Evolutionary conservation across 2,888 invertebrate species (phyloP), one percentile per base, ranked within the genome.

Genomic region (Philereme vetulata): DNA sequence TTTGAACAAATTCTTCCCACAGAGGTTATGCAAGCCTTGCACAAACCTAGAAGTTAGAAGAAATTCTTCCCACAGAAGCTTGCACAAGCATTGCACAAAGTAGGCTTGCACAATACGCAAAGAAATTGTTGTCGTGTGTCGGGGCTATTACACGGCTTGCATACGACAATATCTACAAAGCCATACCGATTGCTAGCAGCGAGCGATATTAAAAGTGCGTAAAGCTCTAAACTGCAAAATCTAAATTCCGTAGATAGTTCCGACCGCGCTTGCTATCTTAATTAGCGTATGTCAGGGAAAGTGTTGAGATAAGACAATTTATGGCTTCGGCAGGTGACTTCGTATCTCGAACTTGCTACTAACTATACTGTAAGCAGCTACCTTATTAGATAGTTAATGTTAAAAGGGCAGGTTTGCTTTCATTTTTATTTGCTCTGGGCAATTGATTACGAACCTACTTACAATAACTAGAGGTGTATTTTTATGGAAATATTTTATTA

Each of bases 251-350:
- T 60, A 72, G 68, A 71, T 72, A 63, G 68, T 65, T 67, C 59
- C 36, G 42, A 57, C 38, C 72, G 69, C 76, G 74, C 74, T 76
- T 75, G 68, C 68, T 65, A 65, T 71, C 65, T 74, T 75, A 80
- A 81, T 85, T 84, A 85, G 78, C 80, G 70, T 67, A 59, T 70
- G 68, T 54, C 66, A 72, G 76, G 74, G 81, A 85, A 85, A 85
- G 82, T 84, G 78, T 80, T 80, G 63, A 76, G 79, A 81, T 82
- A 79, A 71, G 68, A 71, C 67, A 76, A 76, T 77, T 77, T 76
- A 76, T 74, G 64, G 72, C 70, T 61, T 62, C 51, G 48, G 48
- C 64, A 67, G 72, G 76, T 64, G 72, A 78, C 74, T 75, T 67
- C 67, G 73, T 77, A 76, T 73, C 69, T 69, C 59, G 67, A 65